Percentiles rank a stretch among this genome's conserved stretches.
phyloP scores from a whole-genome alignment of 2,797 vertebrate genomes.

The Heliangelus exortis region DNA sequence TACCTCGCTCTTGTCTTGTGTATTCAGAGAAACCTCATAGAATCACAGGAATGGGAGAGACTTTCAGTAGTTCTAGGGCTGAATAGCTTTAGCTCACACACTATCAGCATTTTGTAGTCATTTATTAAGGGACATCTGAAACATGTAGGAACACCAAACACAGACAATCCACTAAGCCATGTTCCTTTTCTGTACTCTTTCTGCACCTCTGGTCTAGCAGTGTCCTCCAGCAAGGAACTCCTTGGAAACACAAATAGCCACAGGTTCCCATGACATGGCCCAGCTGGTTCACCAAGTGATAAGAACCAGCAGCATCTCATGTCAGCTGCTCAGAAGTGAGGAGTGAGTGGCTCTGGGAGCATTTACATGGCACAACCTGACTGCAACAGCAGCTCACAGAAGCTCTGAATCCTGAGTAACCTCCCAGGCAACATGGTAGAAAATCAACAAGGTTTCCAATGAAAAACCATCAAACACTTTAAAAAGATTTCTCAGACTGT shows the following conservation, averaged over 20 bases:
- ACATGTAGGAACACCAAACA: neutral
- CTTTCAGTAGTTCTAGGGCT: neutral
- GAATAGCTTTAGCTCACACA: neutral
- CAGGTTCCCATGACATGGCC: neutral
- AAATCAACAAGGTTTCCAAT: neutral
- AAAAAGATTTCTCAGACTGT: neutral
- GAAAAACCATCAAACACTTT: accelerated
- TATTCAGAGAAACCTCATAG: neutral
- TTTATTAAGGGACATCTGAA: neutral
- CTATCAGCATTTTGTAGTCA: neutral
- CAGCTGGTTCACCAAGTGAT: neutral
- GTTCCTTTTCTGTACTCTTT: neutral
- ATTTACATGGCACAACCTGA: neutral
- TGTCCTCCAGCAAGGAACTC: neutral
- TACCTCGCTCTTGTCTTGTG: neutral
- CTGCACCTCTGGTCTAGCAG: neutral
- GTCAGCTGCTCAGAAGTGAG: neutral
- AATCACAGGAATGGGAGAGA: neutral
- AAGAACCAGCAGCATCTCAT: neutral
- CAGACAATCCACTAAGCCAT: neutral
- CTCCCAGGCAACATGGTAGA: neutral
- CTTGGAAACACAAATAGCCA: neutral
- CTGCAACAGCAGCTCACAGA: neutral
- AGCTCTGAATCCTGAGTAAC: neutral
- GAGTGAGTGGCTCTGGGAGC: neutral